Conservation (phyloP, 2,113 vertebrate species). For the Macaca mulatta region DNA sequence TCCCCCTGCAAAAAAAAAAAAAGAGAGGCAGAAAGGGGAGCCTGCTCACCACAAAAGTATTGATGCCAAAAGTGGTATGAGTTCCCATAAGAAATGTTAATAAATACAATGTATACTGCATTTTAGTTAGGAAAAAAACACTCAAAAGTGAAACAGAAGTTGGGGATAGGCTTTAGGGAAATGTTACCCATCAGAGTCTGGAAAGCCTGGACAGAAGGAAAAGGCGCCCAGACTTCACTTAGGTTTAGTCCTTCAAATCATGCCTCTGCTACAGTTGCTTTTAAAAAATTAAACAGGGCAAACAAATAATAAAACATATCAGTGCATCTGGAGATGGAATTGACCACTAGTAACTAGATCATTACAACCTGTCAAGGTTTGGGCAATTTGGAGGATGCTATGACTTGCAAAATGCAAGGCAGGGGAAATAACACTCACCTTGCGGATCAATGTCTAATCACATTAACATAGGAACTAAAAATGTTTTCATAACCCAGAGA, state of each 20-base stretch:
- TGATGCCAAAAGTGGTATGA: background rate
- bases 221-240: background rate
- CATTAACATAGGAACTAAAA: background rate
- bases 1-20: no score
- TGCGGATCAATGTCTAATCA: background rate
- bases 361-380: background rate
- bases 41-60: background rate
- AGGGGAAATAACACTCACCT: background rate
- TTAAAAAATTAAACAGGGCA: background rate
- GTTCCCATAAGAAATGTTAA: background rate
- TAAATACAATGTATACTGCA: background rate
- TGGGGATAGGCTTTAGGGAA: background rate
- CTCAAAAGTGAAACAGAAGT: background rate
- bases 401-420: background rate
- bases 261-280: background rate
- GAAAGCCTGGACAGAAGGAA: background rate
- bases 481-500: background rate
- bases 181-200: background rate
- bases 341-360: background rate
- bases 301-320: background rate
- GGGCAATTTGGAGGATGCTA: background rate
- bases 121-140: background rate
- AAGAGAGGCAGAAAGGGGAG: no score
- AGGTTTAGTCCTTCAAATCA: constrained; percentile 12
- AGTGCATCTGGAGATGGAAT: background rate